Conservation (phyloP, 1,140 invertebrate genomes). For the Popillia japonica region DNA sequence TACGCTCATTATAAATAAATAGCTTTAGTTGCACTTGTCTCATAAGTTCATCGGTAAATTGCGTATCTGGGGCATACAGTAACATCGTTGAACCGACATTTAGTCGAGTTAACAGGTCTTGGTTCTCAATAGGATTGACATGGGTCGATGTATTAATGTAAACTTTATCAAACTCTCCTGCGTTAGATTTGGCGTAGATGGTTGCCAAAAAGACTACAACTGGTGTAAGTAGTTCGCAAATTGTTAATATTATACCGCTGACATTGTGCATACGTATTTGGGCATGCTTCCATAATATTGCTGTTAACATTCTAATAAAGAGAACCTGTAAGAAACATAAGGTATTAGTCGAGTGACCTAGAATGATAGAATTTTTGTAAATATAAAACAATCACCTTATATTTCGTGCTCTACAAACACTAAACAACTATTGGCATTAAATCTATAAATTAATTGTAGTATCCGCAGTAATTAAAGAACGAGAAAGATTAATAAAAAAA, state of each 20-base stretch:
- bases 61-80: conserved; percentile 58
- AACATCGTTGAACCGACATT: conserved; percentile 48
- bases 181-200: conserved; percentile 54
- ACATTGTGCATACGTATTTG: not conserved
- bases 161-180: conserved; percentile 49
- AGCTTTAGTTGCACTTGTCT: conserved; percentile 57
- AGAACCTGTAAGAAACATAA: too few species aligned
- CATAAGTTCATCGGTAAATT: conserved; percentile 56
- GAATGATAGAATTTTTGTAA: too few species aligned
- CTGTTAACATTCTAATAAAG: not conserved
- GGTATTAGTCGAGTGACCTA: too few species aligned
- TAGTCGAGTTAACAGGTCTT: conserved; percentile 34
- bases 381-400: too few species aligned
- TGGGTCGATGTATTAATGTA: conserved; percentile 50
- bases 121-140: conserved; percentile 29
- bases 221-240: conserved; percentile 59
- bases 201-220: conserved; percentile 56
- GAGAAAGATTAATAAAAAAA: too few species aligned
- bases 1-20: conserved; percentile 57
- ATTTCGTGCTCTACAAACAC: too few species aligned
- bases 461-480: too few species aligned
- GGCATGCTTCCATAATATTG: conserved; percentile 3
- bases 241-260: conserved; percentile 47
- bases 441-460: too few species aligned
- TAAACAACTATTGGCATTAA: too few species aligned